Conservation (phyloP, 1,140 invertebrate species). For the Caenorhabditis inopinata region DNA sequence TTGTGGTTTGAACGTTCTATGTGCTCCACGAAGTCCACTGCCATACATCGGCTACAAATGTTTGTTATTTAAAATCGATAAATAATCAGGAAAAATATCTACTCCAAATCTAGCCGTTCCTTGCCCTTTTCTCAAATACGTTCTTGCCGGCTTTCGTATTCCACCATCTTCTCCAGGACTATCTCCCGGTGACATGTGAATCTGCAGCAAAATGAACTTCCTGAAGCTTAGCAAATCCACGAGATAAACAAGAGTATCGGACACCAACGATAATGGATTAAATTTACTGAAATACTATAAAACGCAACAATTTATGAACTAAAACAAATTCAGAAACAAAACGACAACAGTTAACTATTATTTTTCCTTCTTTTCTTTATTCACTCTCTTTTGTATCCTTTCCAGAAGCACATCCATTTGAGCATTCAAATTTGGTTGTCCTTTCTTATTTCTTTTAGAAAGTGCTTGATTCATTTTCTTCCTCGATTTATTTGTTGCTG, state of each 20-base stretch:
- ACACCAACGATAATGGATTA: background rate
- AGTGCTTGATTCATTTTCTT: conserved; percentile 13
- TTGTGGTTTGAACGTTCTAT: too few species aligned
- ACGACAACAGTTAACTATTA: background rate
- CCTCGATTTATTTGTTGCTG: conserved; percentile 18
- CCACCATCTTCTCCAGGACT: background rate
- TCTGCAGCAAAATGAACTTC: too few species aligned
- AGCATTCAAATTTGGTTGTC: conserved; percentile 20
- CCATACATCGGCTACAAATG: too few species aligned
- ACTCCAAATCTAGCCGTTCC: conserved; percentile 7
- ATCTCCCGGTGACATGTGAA: background rate
- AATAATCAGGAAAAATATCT: background rate
- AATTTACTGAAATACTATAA: background rate
- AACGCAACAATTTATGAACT: background rate
- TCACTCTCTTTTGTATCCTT: background rate
- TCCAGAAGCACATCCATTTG: conserved; percentile 25
- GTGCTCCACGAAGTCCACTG: too few species aligned
- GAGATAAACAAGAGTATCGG: too few species aligned
- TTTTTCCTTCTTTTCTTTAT: background rate
- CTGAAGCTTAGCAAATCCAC: too few species aligned
- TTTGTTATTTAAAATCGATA: too few species aligned
- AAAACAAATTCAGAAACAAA: background rate
- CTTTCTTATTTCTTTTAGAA: conserved; percentile 10
- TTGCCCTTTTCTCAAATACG: background rate
- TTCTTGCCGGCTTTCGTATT: background rate